Evolutionary conservation across 2,888 invertebrate genomes (phyloP), one percentile per base, ranked within the genome.

Genomic region (Tetropium fuscum): DNA sequence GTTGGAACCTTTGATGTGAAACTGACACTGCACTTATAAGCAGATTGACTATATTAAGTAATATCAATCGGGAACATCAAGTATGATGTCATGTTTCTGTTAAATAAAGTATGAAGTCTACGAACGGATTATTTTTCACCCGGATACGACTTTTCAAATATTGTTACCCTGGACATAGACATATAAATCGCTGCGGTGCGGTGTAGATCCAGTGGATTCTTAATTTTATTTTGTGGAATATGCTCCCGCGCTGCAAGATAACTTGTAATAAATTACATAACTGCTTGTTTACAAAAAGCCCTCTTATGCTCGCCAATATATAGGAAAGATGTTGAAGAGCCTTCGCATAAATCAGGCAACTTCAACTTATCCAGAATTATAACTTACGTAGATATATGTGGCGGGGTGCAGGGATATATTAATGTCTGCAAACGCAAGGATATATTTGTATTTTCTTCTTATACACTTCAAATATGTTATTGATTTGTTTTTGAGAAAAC

Each of bases 261-360:
- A 61, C 61, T 56, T 56, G 59, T 54, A 60, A 69, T 69, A 68
- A 64, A 69, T 68, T 58, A 64, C 64, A 48, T 41, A 36, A 48
- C 47, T 48, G 61, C 57, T 69, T 67, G 66, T 67, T 66, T 68
- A 68, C 70, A 63, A 68, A 68, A 70, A 68, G 58, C 60, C 63
- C 63, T 64, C 66, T 70, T 70, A 66, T 68, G 64, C 61, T 64
- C 63, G 60, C 63, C 65, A 67, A 48, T 25, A 47, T 20, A 43
- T 30, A 45, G 59, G 57, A 53, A 61, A 58, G 63, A 68, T 60
- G 65, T 65, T 68, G 36, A 36, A 25, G 36, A 22, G 36, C 22
- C 15, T 34, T 20, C 48, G 25, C 57, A 67, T 67, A 67, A 66
- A 66, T 66, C 66, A 63, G 41, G 45, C 27, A 59, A 62, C 57